Evolutionary conservation across 2,888 invertebrate species (phyloP).

Genomic region (Eilema depressum): DNA sequence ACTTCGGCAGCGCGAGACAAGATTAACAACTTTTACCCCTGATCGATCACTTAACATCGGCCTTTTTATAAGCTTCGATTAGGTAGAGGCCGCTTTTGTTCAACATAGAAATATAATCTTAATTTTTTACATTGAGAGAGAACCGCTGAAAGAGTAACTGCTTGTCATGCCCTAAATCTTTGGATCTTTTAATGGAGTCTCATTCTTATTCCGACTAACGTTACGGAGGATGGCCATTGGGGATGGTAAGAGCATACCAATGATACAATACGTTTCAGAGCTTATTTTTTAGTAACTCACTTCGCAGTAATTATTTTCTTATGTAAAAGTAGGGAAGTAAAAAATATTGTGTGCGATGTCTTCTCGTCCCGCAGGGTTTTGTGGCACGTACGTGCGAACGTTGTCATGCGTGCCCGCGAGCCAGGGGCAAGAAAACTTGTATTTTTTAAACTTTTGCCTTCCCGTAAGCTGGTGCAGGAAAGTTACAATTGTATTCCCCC

Average conservation of each 20-base stretch:
- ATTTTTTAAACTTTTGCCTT: slow-evolving; percentile 86
- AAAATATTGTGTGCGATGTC: slow-evolving; percentile 27
- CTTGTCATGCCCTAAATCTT: slow-evolving; percentile 77
- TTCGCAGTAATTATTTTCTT: slow-evolving; percentile 31
- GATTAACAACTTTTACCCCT: slow-evolving; percentile 83
- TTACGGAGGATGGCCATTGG: slow-evolving; percentile 68
- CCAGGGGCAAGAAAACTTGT: slow-evolving; percentile 76
- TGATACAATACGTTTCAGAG: slow-evolving; percentile 52
- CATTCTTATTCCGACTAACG: slow-evolving; percentile 78
- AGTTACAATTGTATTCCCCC: slow-evolving; percentile 86
- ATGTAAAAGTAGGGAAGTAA: slow-evolving; percentile 31
- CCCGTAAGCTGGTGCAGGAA: slow-evolving; percentile 79
- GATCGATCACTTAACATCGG: slow-evolving; percentile 80
- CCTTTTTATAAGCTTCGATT: slow-evolving; percentile 72
- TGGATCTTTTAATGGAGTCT: slow-evolving; percentile 76
- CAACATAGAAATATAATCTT: slow-evolving; percentile 60
- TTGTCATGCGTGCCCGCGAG: slow-evolving; percentile 64
- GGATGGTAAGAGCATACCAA: slow-evolving; percentile 71
- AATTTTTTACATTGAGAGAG: slow-evolving; percentile 57
- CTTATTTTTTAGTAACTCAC: slow-evolving; percentile 39
- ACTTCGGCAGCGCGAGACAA: slow-evolving; percentile 74
- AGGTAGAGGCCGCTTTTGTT: slow-evolving; percentile 64
- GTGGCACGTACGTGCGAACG: slow-evolving; percentile 66
- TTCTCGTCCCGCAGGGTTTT: slow-evolving; percentile 42
- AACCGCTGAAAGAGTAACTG: slow-evolving; percentile 59